These are phyloP conservation scores for Mylabris sibirica DNA, from an alignment of 2,888 invertebrate genomes.

Conservation along the genomic window DNA sequence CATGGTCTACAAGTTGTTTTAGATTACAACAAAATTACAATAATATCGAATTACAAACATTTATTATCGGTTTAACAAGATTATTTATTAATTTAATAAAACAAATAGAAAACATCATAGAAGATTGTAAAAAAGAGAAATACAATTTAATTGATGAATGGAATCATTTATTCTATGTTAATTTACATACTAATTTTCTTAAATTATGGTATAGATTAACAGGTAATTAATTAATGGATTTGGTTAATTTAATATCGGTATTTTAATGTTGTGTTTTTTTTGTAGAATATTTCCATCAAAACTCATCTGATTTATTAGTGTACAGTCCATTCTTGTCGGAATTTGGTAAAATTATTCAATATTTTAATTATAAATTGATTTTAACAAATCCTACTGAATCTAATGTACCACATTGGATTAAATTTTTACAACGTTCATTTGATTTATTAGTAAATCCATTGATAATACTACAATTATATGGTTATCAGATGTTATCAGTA, in stretches of 20 bases:
- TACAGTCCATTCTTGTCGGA: constrained; percentile 52
- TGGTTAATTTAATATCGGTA: constrained; percentile 9
- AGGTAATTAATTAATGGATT: constrained; percentile 48
- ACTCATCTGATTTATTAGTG: constrained; percentile 30
- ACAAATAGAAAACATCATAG: constrained; percentile 59
- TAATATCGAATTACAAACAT: constrained; percentile 59
- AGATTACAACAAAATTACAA: constrained; percentile 58
- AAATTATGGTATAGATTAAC: constrained; percentile 64
- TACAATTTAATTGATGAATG: constrained; percentile 72
- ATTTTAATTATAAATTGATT: constrained; percentile 46
- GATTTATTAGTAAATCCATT: constrained; percentile 58
- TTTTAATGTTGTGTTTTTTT: constrained; percentile 33
- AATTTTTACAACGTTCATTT: constrained; percentile 57
- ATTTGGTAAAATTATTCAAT: constrained; percentile 47
- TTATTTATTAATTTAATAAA: constrained; percentile 63
- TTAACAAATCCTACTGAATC: constrained; percentile 49
- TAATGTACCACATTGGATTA: constrained; percentile 54
- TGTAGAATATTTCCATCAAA: constrained; percentile 45
- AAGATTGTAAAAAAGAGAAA: constrained; percentile 23
- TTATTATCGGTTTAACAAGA: constrained; percentile 64
- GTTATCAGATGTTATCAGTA: constrained; percentile 60
- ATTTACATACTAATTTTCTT: constrained; percentile 65
- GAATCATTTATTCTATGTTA: constrained; percentile 77
- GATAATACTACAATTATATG: constrained; percentile 62
- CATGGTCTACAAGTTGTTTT: constrained; percentile 69